Conservation (phyloP, 2,797 vertebrate species). For the Aldrovandia affinis region DNA sequence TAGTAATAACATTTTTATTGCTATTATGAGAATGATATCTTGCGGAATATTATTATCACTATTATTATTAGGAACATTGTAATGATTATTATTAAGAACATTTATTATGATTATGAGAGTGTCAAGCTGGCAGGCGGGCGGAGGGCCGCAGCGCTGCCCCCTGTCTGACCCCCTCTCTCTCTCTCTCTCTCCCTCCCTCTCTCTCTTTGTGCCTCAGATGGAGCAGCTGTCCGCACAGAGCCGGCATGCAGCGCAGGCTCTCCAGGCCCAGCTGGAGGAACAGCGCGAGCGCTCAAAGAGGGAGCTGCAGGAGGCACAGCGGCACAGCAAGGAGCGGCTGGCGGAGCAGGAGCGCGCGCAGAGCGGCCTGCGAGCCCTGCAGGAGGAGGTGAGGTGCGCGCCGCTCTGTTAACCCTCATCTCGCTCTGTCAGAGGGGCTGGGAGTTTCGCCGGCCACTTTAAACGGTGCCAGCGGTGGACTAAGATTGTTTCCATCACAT, state of each 20-base stretch:
- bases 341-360: conserved; percentile 80
- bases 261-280: conserved; percentile 87
- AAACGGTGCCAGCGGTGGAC: not conserved
- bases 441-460: not conserved
- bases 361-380: conserved; percentile 70
- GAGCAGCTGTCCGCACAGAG: conserved; percentile 72
- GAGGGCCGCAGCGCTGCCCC: too few relatives aligned
- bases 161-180: conserved; percentile 30
- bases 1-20: too few relatives aligned
- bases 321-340: conserved; percentile 79
- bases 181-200: conserved; percentile 23
- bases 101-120: too few relatives aligned
- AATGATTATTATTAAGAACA: too few relatives aligned
- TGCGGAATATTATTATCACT: too few relatives aligned
- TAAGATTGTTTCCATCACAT: not conserved
- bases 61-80: too few relatives aligned
- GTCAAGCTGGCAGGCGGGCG: too few relatives aligned
- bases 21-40: too few relatives aligned
- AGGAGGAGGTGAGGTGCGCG: conserved; percentile 82
- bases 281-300: conserved; percentile 84
- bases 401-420: too few relatives aligned
- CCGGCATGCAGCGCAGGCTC: conserved; percentile 66
- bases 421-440: too few relatives aligned
- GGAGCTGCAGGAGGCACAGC: conserved; percentile 86
- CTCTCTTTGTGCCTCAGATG: conserved; percentile 56